A percentile compares a stretch with the other conserved stretches of the same genome.
Evolutionary conservation across 2,797 vertebrate species (phyloP).

Genomic region (Tarsius wallacei): DNA sequence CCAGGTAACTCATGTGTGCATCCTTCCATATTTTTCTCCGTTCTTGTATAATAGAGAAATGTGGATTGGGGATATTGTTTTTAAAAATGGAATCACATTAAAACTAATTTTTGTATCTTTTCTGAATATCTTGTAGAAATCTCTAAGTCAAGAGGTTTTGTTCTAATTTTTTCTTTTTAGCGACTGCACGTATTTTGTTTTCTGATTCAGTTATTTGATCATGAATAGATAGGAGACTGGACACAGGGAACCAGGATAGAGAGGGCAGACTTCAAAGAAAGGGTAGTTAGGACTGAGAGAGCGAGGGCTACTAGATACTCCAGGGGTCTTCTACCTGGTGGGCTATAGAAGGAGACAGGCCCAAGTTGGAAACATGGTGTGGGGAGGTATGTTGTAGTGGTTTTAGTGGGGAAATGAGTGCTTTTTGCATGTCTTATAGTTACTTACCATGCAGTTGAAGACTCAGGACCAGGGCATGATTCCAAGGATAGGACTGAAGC

Average conservation of each 20-base stretch:
- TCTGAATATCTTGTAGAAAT: constrained; percentile 6
- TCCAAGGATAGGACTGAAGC: background rate
- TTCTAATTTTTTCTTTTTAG: constrained; percentile 27
- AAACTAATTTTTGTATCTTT: background rate
- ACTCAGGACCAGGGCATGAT: background rate
- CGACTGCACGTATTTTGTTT: background rate
- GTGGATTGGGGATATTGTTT: background rate
- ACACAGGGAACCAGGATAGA: background rate
- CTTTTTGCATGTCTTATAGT: constrained; percentile 11
- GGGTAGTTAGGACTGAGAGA: background rate
- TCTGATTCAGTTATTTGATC: constrained; percentile 47
- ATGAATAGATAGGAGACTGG: background rate
- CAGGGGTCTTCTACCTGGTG: background rate
- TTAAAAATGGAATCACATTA: background rate
- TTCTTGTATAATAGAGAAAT: background rate
- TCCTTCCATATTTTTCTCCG: background rate
- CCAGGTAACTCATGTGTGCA: background rate
- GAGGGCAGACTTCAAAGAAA: background rate
- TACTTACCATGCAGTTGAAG: background rate
- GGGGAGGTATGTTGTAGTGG: background rate
- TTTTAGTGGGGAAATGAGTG: background rate
- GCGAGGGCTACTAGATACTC: background rate
- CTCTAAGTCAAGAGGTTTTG: constrained; percentile 8
- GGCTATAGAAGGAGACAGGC: background rate
- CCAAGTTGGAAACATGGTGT: background rate